Evolutionary conservation across 2,113 vertebrate genomes (phyloP), one percentile per base, ranked within the genome.

Genomic region (Formicarius rufipectus): DNA sequence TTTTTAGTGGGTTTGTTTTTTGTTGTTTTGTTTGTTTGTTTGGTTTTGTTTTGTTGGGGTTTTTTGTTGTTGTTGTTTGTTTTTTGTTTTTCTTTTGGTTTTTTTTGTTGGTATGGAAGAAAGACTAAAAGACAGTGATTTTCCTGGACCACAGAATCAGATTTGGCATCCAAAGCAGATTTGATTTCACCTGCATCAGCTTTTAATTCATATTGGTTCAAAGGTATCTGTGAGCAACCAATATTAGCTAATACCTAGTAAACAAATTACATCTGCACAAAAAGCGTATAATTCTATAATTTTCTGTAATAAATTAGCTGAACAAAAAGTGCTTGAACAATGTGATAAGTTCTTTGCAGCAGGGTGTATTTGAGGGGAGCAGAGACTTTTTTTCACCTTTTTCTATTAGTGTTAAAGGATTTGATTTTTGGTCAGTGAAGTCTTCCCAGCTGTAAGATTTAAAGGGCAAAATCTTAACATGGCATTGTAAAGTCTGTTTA

Each of bases 361-460:
- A 79, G 42, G 47, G 16, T 74, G 33, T 56, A 24, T 76, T 17
- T 40, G 28, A 2, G 22, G 31, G 23, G 9, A 74, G 63, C 0
- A 0, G 53, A 84, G 30, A 24, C 79, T 62, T 93, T 25, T n/a
- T 64, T 56, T 80, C 49, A 31, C 30, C 19, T 25, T 49, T 31
- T 52, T 76, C 20, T 62, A 0, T 78, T 47, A 30, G 62, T 75
- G 53, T 90, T 84, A 30, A 62, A 82, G 50, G 67, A 66, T 84
- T 75, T 95, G 28, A 66, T 78, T 91, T 91, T 62, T 81, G 40
- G 52, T 79, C 31, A 55, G 37, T 95, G 67, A 93, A 93, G 83
- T 87, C 39, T 82, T 71, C 71, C 81, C 83, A 27, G 63, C 74
- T 85, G 22, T 59, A 93, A 68, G 42, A 49, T 53, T 21, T 85